Percentiles rank a stretch among this genome's conserved stretches.
Evolutionary conservation across 1,140 invertebrate genomes (phyloP).

Genomic region (Chionoecetes opilio): DNA sequence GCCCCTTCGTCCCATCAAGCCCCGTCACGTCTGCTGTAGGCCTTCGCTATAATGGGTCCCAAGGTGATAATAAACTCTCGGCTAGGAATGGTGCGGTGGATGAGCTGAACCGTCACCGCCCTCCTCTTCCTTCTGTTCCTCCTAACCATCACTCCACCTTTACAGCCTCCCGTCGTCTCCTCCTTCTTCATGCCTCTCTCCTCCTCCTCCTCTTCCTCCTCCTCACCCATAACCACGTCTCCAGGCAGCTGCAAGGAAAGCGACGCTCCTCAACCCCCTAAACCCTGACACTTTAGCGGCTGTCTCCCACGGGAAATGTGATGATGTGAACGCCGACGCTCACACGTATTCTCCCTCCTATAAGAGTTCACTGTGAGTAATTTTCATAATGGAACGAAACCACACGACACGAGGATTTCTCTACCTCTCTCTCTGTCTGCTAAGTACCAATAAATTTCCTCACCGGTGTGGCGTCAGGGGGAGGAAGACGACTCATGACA

Average conservation of each 20-base stretch:
- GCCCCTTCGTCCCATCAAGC: not conserved
- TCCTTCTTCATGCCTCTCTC: not conserved
- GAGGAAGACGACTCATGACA: not conserved
- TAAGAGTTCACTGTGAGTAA: slow-evolving; percentile 54
- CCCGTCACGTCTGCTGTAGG: slow-evolving; percentile 12
- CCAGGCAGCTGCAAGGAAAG: not conserved
- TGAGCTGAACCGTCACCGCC: not conserved
- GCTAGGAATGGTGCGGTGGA: not conserved
- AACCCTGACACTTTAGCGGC: not conserved
- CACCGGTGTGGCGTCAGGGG: not conserved
- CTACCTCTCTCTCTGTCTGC: not conserved
- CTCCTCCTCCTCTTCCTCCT: not conserved
- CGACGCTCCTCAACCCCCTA: not conserved
- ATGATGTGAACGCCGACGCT: slow-evolving; percentile 46
- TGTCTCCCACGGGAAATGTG: not conserved
- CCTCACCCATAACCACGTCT: not conserved
- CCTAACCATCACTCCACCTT: not conserved
- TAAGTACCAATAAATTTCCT: slow-evolving; percentile 30
- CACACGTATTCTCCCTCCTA: slow-evolving; percentile 45
- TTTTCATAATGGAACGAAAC: slow-evolving; percentile 40
- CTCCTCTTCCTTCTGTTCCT: not conserved
- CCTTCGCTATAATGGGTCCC: not conserved
- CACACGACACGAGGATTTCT: not conserved
- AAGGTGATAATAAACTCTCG: not conserved
- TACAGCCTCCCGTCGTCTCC: not conserved